phyloP scores from a whole-genome alignment of 2,797 vertebrate species.

The Pristis pectinata region DNA sequence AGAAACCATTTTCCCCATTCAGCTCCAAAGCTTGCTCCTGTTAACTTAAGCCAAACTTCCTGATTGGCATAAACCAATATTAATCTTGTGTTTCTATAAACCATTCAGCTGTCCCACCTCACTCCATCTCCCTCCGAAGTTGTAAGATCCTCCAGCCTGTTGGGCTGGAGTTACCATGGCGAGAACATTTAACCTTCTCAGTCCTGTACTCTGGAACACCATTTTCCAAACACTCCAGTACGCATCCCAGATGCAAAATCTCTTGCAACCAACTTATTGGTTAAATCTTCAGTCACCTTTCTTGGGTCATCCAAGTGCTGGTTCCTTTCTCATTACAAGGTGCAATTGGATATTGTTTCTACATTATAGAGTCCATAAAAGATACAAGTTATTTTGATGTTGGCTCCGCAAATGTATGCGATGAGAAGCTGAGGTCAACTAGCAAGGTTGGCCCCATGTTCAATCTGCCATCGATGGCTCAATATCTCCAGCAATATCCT shows the following conservation, averaged over 20 bases:
- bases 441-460: neutral
- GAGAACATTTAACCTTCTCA: neutral
- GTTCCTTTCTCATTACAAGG: neutral
- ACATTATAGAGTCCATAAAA: neutral
- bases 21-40: neutral
- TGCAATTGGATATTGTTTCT: neutral
- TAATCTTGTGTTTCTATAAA: neutral
- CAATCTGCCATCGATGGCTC: neutral
- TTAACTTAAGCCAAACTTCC: neutral
- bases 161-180: neutral
- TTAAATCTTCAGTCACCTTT: neutral
- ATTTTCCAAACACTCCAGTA: neutral
- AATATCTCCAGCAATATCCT: neutral
- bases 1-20: neutral
- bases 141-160: neutral
- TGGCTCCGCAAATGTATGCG: neutral
- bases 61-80: neutral
- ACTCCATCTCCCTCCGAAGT: neutral
- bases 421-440: neutral
- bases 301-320: neutral
- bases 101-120: neutral
- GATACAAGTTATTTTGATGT: neutral
- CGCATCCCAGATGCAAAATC: neutral
- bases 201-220: neutral
- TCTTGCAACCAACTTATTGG: neutral